Evolutionary conservation across 1,140 invertebrate species (phyloP), one percentile per base, ranked within the genome.

Genomic region (Calliopsis andreniformis): DNA sequence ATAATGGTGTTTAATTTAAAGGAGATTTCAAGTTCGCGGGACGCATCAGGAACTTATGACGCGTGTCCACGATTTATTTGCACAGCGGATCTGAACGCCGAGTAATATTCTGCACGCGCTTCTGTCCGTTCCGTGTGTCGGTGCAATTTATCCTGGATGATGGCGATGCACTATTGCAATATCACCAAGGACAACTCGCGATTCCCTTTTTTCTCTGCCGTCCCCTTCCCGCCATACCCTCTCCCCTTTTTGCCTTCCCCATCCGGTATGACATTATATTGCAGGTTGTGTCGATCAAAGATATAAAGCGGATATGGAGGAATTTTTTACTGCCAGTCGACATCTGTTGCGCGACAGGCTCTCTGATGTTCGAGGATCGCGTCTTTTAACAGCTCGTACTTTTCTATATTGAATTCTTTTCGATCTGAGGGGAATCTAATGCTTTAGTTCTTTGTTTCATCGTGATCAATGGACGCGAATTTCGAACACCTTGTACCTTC

Each of bases 91-190:
- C 59, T 58, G 32, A 49, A 42, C 51, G 63, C n/a, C 78, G 62
- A 71, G 78, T 71, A 66, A 80, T 80, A 77, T 80, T 49, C 59
- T 58, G 47, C 75, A 55, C 73, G 67, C 73, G 66, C n/a, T 4
- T 58, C 2, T 61, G 71, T 62, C 49, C 30, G 59, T 79, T 45
- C 66, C 28, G 51, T 66, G 61, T 80, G 73, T 51, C 73, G 45
- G 66, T 59, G 75, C 61, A 80, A 80, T 80, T 77, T 80, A 67
- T 80, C 75, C 75, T 77, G 67, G 53, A 71, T 51, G 78, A 80
- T 66, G 67, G 75, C 51, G 59, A 59, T 71, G 55, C 67, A 42
- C 61, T 80, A 77, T 75, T 80, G 75, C 78, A 59, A 76, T 80
- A 70, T 77, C 75, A 47, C 75, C 72, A 79, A 79, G 72, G 64